phyloP scores from a whole-genome alignment of 2,113 vertebrate species.

The Sander vitreus region DNA sequence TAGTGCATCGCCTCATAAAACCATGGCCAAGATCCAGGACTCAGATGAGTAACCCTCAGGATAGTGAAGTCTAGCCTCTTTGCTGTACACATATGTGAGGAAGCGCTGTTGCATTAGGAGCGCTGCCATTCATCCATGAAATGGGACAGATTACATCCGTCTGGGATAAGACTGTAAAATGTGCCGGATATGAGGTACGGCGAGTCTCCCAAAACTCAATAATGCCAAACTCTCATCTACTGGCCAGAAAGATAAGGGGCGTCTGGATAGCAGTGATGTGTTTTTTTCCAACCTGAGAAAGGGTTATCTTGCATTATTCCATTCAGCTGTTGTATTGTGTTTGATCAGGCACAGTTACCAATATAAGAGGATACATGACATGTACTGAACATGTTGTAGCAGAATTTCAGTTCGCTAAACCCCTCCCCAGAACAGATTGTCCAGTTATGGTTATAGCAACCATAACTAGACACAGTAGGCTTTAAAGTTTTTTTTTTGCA shows the following conservation, averaged over 20 bases:
- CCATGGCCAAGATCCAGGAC: constrained; percentile 56
- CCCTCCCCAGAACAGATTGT: not conserved
- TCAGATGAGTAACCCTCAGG: constrained; percentile 53
- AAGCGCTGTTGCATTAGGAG: constrained; percentile 48
- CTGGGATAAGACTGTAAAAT: constrained; percentile 70
- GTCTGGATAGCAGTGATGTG: constrained; percentile 59
- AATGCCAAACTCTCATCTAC: constrained; percentile 71
- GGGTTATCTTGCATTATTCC: constrained; percentile 65
- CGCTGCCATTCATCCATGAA: constrained; percentile 75
- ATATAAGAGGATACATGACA: constrained; percentile 22
- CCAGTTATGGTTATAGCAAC: not conserved
- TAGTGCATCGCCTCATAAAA: constrained; percentile 62
- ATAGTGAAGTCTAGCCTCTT: constrained; percentile 27
- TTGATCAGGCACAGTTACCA: constrained; percentile 33
- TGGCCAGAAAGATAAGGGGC: constrained; percentile 67
- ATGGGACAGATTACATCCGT: constrained; percentile 76
- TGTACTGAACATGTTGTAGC: not conserved
- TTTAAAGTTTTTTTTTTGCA: not conserved
- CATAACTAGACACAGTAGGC: not conserved
- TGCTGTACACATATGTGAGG: constrained; percentile 46
- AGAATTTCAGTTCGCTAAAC: not conserved
- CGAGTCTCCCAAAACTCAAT: constrained; percentile 68
- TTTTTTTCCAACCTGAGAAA: constrained; percentile 27
- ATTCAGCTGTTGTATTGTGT: constrained; percentile 62
- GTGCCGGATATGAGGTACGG: constrained; percentile 73